Evolutionary conservation across 2,888 invertebrate species (phyloP).

Genomic region (Volucella zonaria): DNA sequence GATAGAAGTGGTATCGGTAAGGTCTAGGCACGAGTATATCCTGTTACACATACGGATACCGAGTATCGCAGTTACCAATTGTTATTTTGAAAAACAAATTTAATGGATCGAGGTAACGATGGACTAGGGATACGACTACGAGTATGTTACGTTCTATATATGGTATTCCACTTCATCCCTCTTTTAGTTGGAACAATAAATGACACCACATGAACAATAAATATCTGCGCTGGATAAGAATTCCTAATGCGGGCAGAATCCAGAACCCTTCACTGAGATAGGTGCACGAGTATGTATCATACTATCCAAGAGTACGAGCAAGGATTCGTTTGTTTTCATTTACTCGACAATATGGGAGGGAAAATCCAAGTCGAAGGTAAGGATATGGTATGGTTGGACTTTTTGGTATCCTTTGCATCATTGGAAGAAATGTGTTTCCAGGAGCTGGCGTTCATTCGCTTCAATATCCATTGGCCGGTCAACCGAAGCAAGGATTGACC

Average conservation of each 20-base stretch:
- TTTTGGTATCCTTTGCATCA: conserved; percentile 29
- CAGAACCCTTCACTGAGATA: too few relatives aligned
- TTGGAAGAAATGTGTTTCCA: conserved; percentile 39
- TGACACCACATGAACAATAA: conserved; percentile 64
- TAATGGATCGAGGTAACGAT: conserved; percentile 47
- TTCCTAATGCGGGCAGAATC: conserved; percentile 34
- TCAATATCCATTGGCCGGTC: conserved; percentile 42
- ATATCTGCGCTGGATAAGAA: conserved; percentile 47
- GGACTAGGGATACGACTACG: neutral
- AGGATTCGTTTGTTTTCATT: conserved; percentile 32
- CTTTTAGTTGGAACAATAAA: conserved; percentile 46
- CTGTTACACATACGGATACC: neutral
- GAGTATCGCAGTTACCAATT: conserved; percentile 20
- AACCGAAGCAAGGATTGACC: conserved; percentile 46
- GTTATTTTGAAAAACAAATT: conserved; percentile 53
- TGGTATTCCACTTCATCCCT: too few relatives aligned
- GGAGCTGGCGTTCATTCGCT: conserved; percentile 30
- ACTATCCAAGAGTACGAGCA: neutral
- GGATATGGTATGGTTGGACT: neutral
- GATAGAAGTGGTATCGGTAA: too few relatives aligned
- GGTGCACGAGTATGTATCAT: too few relatives aligned
- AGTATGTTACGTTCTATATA: too few relatives aligned
- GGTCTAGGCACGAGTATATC: conserved; percentile 2
- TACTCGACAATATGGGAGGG: neutral
- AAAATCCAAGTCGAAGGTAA: too few relatives aligned